These are phyloP conservation scores for Coreius guichenoti DNA, from an alignment of 2,797 vertebrate genomes.

Conservation along the genomic window DNA sequence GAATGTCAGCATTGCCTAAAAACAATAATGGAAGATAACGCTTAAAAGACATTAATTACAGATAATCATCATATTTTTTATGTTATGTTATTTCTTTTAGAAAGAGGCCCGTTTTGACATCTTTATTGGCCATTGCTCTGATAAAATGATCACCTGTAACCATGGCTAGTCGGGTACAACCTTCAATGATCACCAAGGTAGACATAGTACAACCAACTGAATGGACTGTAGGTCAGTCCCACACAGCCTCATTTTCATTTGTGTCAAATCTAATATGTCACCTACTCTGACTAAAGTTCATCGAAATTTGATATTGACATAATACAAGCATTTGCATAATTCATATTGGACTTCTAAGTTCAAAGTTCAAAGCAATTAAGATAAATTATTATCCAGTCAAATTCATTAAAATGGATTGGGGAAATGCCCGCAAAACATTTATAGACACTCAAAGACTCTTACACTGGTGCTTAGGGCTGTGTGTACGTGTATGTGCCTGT, in stretches of 20 bases:
- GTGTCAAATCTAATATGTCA: not conserved
- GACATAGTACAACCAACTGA: not conserved
- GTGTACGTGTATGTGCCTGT: not conserved
- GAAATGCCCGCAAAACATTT: conserved; percentile 1
- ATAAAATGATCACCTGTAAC: no score
- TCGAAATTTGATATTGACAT: conserved; percentile 27
- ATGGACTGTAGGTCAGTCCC: not conserved
- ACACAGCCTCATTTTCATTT: not conserved
- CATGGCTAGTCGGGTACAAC: no score
- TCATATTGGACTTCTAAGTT: conserved; percentile 32
- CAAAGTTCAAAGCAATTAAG: conserved; percentile 46
- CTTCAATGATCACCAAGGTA: not conserved
- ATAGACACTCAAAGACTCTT: not conserved
- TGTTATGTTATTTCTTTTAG: no score
- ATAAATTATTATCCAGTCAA: conserved; percentile 35
- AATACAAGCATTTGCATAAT: conserved; percentile 33
- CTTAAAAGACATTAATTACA: no score
- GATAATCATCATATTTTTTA: no score
- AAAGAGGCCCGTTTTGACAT: no score
- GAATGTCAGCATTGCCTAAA: no score
- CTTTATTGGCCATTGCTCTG: no score
- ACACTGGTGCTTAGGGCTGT: not conserved
- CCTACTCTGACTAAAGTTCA: not conserved
- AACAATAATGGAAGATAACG: no score
- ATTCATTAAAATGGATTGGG: conserved; percentile 44